These are phyloP conservation scores for Corbicula japonica DNA, from an alignment of 2,888 invertebrate species.

Conservation along the genomic window DNA sequence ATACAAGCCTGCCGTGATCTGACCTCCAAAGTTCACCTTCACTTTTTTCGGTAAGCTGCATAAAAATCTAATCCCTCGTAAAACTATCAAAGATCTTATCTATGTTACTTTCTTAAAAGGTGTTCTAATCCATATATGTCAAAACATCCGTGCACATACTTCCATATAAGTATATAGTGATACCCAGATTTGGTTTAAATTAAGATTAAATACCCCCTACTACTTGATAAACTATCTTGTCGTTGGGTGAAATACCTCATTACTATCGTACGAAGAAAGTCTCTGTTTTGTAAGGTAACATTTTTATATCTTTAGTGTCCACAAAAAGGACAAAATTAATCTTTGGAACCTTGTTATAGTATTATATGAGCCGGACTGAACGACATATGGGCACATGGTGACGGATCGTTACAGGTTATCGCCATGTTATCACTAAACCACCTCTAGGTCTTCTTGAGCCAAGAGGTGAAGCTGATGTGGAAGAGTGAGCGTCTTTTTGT, in stretches of 20 bases:
- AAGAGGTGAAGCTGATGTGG: too few species aligned
- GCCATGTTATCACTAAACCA: too few species aligned
- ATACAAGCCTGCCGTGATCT: constrained; percentile 3
- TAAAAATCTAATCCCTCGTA: constrained; percentile 29
- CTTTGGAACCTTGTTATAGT: too few species aligned
- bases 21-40: constrained; percentile 16
- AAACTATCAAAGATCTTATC: constrained; percentile 15
- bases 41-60: constrained; percentile 15
- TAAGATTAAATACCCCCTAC: constrained; percentile 42
- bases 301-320: too few species aligned
- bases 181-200: constrained; percentile 38
- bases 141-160: constrained; percentile 33
- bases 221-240: constrained; percentile 29
- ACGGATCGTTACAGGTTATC: too few species aligned
- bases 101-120: constrained; percentile 29
- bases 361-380: too few species aligned
- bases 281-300: not conserved
- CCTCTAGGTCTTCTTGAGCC: too few species aligned
- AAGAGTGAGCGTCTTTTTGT: too few species aligned
- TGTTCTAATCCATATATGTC: constrained; percentile 36
- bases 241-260: constrained; percentile 18
- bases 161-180: constrained; percentile 10
- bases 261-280: not conserved
- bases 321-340: too few species aligned
- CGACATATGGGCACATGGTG: too few species aligned